Conservation (phyloP, 2,113 vertebrate genomes). For the Tauraco erythrolophus region DNA sequence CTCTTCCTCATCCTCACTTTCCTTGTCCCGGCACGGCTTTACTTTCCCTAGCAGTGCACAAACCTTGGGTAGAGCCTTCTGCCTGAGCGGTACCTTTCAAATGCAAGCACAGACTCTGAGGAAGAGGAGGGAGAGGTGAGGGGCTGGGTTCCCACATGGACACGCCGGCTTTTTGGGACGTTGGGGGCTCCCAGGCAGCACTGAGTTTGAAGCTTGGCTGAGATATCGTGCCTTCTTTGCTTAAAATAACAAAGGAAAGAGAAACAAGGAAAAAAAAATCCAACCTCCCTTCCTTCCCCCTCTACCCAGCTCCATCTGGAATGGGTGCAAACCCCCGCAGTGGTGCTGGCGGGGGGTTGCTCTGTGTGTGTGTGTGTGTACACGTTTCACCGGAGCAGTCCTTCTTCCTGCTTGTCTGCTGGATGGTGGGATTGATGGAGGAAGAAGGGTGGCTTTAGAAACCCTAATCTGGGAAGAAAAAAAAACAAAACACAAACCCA, state of each 20-base stretch:
- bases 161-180: not conserved
- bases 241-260: not conserved
- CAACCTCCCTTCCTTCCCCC: not conserved
- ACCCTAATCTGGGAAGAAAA: not conserved
- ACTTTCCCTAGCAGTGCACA: slow-evolving; percentile 42
- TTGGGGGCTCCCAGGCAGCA: not conserved
- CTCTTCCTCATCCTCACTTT: slow-evolving; percentile 6
- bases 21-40: not conserved
- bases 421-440: not conserved
- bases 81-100: not conserved
- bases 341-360: not conserved
- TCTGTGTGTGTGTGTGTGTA: not conserved
- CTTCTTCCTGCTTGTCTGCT: not conserved
- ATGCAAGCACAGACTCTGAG: slow-evolving; percentile 19
- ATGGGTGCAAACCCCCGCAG: not conserved
- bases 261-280: not conserved
- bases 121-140: not conserved
- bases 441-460: slow-evolving; percentile 30
- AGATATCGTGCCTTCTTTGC: slow-evolving; percentile 72
- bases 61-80: slow-evolving; percentile 9
- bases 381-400: not conserved
- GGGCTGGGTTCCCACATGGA: not conserved
- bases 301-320: not conserved
- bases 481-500: not conserved
- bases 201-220: slow-evolving; percentile 58